Evolutionary conservation across 2,888 invertebrate genomes (phyloP).

Genomic region (Drosophila rubida): DNA sequence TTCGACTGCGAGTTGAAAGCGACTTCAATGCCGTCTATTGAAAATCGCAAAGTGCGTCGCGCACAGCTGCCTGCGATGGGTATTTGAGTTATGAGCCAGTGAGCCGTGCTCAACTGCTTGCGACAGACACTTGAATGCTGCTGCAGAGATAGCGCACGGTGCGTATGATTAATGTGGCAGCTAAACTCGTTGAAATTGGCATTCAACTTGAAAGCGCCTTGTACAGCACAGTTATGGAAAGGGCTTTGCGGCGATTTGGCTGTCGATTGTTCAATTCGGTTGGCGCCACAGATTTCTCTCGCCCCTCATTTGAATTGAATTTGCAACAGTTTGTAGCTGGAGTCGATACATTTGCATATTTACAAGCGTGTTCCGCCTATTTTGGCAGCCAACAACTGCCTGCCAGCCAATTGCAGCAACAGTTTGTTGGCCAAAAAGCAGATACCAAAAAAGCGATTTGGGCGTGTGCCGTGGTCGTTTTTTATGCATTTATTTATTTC

Average conservation of each 20-base stretch:
- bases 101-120: conserved; percentile 17
- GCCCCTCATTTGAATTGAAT: conserved; percentile 37
- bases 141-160: conserved; percentile 37
- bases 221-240: conserved; percentile 11
- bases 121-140: conserved; percentile 71
- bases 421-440: conserved; percentile 30
- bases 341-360: conserved; percentile 8
- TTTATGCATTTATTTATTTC: conserved; percentile 32
- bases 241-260: conserved; percentile 7
- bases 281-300: conserved; percentile 28
- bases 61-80: conserved; percentile 38
- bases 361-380: conserved; percentile 63
- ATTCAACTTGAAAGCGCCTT: conserved; percentile 70
- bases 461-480: conserved; percentile 64
- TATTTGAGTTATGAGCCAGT: conserved; percentile 58
- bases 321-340: conserved; percentile 11
- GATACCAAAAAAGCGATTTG: conserved; percentile 43
- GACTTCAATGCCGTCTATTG: conserved; percentile 50
- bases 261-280: neutral
- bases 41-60: conserved; percentile 55
- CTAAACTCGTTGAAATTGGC: conserved; percentile 36
- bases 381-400: conserved; percentile 21
- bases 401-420: conserved; percentile 29
- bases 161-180: conserved; percentile 67
- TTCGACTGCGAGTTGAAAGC: conserved; percentile 16